Evolutionary conservation across 1,140 invertebrate species (phyloP).

Genomic region (Pseudomyrmex dendroicus): DNA sequence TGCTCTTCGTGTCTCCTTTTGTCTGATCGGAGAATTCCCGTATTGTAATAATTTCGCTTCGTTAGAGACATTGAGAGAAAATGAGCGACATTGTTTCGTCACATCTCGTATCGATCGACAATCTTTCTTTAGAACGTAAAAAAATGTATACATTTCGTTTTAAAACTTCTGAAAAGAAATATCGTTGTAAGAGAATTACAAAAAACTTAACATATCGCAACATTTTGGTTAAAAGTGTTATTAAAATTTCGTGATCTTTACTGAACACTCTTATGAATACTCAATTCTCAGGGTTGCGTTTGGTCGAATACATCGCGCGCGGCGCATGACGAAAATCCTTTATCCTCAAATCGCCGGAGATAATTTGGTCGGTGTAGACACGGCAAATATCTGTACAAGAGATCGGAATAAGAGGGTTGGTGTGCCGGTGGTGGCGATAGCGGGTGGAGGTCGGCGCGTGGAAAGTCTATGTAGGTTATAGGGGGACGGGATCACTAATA

Average conservation of each 20-base stretch:
- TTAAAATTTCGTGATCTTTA: neutral
- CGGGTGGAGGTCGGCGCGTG: constrained; percentile 63
- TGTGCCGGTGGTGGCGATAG: constrained; percentile 51
- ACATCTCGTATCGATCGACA: neutral
- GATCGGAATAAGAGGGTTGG: constrained; percentile 79
- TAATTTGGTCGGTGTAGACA: constrained; percentile 81
- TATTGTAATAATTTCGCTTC: neutral
- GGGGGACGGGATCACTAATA: constrained; percentile 80
- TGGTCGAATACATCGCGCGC: constrained; percentile 28
- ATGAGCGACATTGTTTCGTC: neutral
- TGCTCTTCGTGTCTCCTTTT: constrained; percentile 8
- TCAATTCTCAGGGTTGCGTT: constrained; percentile 43
- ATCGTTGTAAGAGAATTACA: too few species aligned
- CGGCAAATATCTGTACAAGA: constrained; percentile 83
- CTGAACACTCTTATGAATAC: constrained; percentile 36
- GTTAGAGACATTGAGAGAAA: neutral
- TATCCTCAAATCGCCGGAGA: constrained; percentile 80
- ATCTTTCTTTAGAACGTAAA: neutral
- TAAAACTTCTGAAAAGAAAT: too few species aligned
- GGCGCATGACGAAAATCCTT: constrained; percentile 76
- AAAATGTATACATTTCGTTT: too few species aligned
- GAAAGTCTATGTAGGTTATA: constrained; percentile 79
- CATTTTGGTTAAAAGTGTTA: neutral
- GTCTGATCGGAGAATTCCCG: constrained; percentile 42
- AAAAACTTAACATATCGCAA: neutral